Evolutionary conservation across 2,888 invertebrate species (phyloP), one percentile per base, ranked within the genome.

Genomic region (Eucera pruinosa): DNA sequence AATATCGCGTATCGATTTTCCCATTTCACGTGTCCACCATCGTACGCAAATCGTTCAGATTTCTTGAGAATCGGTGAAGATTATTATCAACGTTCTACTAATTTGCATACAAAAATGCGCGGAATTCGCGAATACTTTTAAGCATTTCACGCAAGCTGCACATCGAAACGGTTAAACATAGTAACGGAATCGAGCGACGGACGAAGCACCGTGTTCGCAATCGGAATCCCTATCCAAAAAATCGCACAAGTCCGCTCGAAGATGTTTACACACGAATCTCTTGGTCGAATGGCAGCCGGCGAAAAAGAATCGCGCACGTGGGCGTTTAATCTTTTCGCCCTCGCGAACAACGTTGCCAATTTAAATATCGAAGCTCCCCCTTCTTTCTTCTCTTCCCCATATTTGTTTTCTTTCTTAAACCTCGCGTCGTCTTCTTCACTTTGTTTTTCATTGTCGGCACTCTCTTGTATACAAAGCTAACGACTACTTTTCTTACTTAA

Each of bases 401-500:
- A 55, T n/a, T n/a, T n/a, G n/a, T n/a, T n/a, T n/a, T n/a, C n/a
- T n/a, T n/a, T n/a, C n/a, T n/a, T n/a, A n/a, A n/a, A n/a, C n/a
- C n/a, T n/a, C n/a, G n/a, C n/a, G n/a, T 27, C 47, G 30, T 69
- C 61, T 45, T 62, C 55, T 45, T 72, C 27, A 7, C 41, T 25
- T 67, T n/a, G n/a, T n/a, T n/a, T n/a, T n/a, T n/a, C n/a, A n/a
- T 27, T 62, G 50, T 85, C 66, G 73, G 45, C 77, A 78, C 64
- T 61, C 75, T 81, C 70, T 66, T 82, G 86, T 87, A 88, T 89
- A 90, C 84, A 90, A 89, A 89, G 88, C 90, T 89, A 88, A 87
- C 86, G 84, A 85, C 89, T 89, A 89, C 87, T 85, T 86, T 88
- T 87, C 84, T 86, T n/a, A 83, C 78, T 82, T 78, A 84, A 85